Evolutionary conservation across 2,888 invertebrate genomes (phyloP).

Genomic region (Amiota minor): DNA sequence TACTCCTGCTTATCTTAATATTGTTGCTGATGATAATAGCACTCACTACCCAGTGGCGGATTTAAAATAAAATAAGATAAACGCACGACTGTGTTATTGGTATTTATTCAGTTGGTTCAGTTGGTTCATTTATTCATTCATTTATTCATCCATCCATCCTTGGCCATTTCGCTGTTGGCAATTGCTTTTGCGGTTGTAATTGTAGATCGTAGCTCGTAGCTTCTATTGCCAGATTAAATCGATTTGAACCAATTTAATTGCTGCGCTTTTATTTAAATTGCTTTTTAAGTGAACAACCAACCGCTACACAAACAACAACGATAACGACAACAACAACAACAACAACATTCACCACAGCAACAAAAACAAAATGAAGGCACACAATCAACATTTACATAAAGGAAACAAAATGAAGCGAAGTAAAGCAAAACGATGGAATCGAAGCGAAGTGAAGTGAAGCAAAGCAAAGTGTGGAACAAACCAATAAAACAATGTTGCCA

Average conservation of each 20-base stretch:
- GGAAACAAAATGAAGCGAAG: neutral
- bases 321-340: slow-evolving; percentile 4
- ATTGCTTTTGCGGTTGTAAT: slow-evolving; percentile 61
- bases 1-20: too few relatives aligned
- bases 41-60: too few relatives aligned
- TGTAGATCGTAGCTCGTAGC: slow-evolving; percentile 45
- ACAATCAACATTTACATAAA: slow-evolving; percentile 1
- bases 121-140: neutral
- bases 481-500: too few relatives aligned
- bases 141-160: neutral
- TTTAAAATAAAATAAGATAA: too few relatives aligned
- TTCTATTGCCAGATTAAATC: slow-evolving; percentile 63
- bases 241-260: slow-evolving; percentile 66
- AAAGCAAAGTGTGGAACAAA: neutral
- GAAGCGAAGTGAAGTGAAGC: neutral
- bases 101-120: neutral
- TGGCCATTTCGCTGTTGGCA: slow-evolving; percentile 10
- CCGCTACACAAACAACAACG: slow-evolving; percentile 3
- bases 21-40: too few relatives aligned
- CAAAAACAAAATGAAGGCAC: neutral
- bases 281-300: slow-evolving; percentile 56
- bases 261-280: slow-evolving; percentile 59
- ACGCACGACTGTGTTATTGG: too few relatives aligned
- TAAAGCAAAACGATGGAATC: neutral
- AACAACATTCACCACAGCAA: neutral